These are phyloP conservation scores for Pseudorhombus dupliciocellatus DNA, from an alignment of 2,113 vertebrate genomes.

Conservation along the genomic window DNA sequence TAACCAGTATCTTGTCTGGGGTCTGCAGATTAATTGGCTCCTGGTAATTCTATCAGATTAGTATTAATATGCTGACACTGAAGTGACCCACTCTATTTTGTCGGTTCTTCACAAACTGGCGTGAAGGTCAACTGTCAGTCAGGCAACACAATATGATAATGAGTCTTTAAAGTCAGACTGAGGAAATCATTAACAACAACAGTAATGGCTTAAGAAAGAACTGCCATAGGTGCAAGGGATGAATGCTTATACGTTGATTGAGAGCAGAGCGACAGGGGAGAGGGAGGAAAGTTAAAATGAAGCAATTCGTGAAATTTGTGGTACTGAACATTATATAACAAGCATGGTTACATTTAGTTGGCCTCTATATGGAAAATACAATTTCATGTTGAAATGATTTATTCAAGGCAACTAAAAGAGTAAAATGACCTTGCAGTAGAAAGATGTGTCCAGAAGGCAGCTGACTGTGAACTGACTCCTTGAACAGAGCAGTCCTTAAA, in stretches of 20 bases:
- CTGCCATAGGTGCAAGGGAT: conserved; percentile 59
- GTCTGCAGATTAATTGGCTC: conserved; percentile 77
- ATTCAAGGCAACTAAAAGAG: conserved; percentile 7
- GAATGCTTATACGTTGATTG: conserved; percentile 32
- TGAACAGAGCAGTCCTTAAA: conserved; percentile 50
- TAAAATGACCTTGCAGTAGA: conserved; percentile 23
- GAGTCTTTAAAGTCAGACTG: conserved; percentile 68
- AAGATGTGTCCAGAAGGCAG: conserved; percentile 23
- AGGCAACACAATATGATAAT: conserved; percentile 76
- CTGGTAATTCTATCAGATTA: conserved; percentile 80
- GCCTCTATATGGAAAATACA: not conserved
- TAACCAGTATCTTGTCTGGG: conserved; percentile 56
- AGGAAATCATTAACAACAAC: conserved; percentile 68
- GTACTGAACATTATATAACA: not conserved
- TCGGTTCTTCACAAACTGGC: conserved; percentile 68
- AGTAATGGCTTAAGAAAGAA: conserved; percentile 68
- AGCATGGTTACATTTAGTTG: not conserved
- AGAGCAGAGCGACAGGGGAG: not conserved
- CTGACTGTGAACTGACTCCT: conserved; percentile 19
- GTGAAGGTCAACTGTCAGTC: conserved; percentile 84
- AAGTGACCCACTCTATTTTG: conserved; percentile 65
- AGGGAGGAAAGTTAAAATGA: not conserved
- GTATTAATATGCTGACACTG: conserved; percentile 77
- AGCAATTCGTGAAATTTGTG: not conserved
- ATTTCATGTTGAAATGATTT: conserved; percentile 11